A percentile compares a stretch with the other conserved stretches of the same genome.
Conservation (phyloP, 2,888 invertebrate species). For the Ecdyonurus torrentis region DNA sequence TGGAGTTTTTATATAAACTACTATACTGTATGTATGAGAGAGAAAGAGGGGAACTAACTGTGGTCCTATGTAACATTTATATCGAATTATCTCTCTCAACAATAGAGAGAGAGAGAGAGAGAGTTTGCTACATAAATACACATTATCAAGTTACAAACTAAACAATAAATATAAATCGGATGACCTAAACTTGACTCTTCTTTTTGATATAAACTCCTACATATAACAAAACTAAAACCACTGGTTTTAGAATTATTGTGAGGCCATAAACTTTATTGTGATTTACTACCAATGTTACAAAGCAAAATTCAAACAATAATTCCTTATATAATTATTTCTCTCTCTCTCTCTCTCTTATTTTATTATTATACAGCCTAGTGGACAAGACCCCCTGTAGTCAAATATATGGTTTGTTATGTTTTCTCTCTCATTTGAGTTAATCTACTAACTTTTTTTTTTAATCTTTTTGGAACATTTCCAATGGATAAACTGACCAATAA, state of each 20-base stretch:
- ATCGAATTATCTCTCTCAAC: neutral
- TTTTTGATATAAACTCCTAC: neutral
- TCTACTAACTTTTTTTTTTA: neutral
- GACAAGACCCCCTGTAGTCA: neutral
- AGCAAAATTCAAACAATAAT: neutral
- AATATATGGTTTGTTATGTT: neutral
- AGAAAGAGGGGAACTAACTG: neutral
- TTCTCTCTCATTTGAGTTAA: neutral
- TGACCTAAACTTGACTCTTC: neutral
- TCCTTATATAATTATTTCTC: no score
- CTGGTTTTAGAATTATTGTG: no score
- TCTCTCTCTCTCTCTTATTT: no score
- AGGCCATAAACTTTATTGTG: no score
- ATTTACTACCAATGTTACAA: neutral
- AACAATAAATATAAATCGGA: neutral
- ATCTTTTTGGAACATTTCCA: neutral
- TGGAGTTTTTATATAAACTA: no score
- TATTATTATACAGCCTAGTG: no score
- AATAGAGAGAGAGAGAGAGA: neutral
- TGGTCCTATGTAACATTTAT: neutral
- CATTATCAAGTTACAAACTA: neutral
- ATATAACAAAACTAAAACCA: no score
- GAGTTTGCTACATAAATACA: neutral
- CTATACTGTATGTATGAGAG: no score
- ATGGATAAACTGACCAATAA: neutral